These are phyloP conservation scores for Tipula confusa DNA, from an alignment of 2,888 invertebrate species.

Conservation along the genomic window DNA sequence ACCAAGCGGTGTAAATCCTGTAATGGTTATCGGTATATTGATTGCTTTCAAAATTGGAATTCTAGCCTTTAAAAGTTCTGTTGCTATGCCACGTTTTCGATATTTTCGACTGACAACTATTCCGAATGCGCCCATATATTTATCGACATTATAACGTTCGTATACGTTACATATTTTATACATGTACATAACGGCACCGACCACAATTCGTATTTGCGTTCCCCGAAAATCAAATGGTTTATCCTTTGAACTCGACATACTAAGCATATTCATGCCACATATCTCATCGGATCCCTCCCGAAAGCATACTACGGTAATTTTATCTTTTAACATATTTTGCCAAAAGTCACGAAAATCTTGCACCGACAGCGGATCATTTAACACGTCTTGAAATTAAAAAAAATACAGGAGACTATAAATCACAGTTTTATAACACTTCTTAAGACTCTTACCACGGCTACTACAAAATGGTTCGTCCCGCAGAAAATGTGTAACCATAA, in stretches of 20 bases:
- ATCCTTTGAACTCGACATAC: not conserved
- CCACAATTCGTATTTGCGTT: not conserved
- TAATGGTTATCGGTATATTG: not conserved
- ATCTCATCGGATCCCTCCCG: not conserved
- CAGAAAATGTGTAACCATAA: not conserved
- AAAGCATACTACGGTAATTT: not conserved
- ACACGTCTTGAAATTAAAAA: not conserved
- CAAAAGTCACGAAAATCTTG: not conserved
- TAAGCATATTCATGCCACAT: not conserved
- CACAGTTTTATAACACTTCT: not conserved
- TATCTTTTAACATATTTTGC: not conserved
- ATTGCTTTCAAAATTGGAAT: not conserved
- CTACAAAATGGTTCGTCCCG: not conserved
- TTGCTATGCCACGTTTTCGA: not conserved
- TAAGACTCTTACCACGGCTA: not conserved
- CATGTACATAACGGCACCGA: not conserved
- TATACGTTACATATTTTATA: not conserved
- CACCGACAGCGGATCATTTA: not conserved
- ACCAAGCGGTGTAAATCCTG: not conserved
- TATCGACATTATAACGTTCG: not conserved
- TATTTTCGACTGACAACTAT: not conserved
- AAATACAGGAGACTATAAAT: not conserved
- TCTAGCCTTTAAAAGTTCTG: not conserved
- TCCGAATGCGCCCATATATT: not conserved
- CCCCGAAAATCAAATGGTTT: not conserved